phyloP scores from a whole-genome alignment of 2,888 invertebrate species.

The Lithophane ornitopus region DNA sequence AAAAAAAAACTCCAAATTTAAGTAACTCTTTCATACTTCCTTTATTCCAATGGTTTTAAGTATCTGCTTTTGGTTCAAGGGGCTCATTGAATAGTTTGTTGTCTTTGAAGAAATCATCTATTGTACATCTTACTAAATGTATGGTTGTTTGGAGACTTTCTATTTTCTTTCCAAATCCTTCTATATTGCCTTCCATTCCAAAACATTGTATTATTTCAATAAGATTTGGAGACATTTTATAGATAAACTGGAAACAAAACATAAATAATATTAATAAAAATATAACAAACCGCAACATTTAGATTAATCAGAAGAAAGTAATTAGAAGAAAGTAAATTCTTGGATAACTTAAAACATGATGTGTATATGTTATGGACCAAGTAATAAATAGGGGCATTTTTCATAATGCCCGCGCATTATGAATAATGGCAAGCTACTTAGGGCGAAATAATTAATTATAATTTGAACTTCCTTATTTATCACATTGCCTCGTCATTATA shows the following conservation, averaged over 20 bases:
- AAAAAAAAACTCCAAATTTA: constrained; percentile 37
- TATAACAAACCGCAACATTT: neutral
- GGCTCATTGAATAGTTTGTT: constrained; percentile 88
- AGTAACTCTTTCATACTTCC: constrained; percentile 11
- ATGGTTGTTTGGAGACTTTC: constrained; percentile 88
- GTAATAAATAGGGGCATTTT: no score
- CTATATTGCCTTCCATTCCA: constrained; percentile 81
- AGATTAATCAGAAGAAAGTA: neutral
- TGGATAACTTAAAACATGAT: constrained; percentile 17
- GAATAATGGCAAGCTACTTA: no score
- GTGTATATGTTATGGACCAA: no score
- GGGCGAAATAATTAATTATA: no score
- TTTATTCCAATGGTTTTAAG: constrained; percentile 29
- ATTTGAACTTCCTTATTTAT: no score
- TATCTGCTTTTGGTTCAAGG: constrained; percentile 68
- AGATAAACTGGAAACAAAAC: constrained; percentile 88
- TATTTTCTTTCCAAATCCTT: constrained; percentile 81
- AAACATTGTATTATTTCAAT: constrained; percentile 89
- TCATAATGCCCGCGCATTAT: no score
- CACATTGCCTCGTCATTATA: no score
- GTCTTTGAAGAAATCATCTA: constrained; percentile 91
- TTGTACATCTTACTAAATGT: constrained; percentile 90
- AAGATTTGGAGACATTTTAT: constrained; percentile 92
- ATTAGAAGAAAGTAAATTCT: no score
- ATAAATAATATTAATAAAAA: neutral